Percentiles rank a stretch among this genome's conserved stretches.
phyloP scores from a whole-genome alignment of 2,888 invertebrate species.

The Deilephila porcellus region DNA sequence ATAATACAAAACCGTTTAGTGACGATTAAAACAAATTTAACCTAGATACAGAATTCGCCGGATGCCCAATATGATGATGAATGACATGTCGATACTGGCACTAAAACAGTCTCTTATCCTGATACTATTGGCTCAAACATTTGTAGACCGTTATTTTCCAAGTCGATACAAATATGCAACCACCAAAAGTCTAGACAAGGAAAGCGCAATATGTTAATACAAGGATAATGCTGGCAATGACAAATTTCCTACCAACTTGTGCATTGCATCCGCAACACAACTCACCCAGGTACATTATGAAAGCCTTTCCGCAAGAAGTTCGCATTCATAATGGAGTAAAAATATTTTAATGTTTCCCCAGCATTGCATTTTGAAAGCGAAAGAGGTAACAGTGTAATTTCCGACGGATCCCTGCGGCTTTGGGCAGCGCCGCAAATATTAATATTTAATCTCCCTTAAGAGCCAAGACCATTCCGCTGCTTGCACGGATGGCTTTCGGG shows the following conservation, averaged over 20 bases:
- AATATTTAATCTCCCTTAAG: conserved; percentile 30
- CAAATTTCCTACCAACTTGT: not conserved
- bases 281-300: not conserved
- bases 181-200: no score
- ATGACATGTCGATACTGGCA: no score
- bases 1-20: not conserved
- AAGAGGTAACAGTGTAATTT: conserved; percentile 29
- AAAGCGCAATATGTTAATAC: no score
- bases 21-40: not conserved
- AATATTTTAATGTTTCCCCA: conserved; percentile 22
- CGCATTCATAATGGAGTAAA: conserved; percentile 21
- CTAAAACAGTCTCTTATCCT: no score
- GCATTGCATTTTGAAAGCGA: conserved; percentile 24
- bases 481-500: not conserved
- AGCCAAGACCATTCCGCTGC: conserved; percentile 5
- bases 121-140: no score
- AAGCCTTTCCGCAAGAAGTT: conserved; percentile 8
- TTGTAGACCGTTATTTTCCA: no score
- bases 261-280: not conserved
- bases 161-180: no score
- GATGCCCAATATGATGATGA: no score
- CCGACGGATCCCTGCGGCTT: conserved; percentile 27
- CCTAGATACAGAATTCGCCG: no score
- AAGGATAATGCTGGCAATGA: not conserved
- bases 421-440: conserved; percentile 21